A percentile compares a stretch with the other conserved stretches of the same genome.
These are phyloP conservation scores for Nasonia vitripennis DNA, from an alignment of 1,140 invertebrate genomes.

Conservation along the genomic window DNA sequence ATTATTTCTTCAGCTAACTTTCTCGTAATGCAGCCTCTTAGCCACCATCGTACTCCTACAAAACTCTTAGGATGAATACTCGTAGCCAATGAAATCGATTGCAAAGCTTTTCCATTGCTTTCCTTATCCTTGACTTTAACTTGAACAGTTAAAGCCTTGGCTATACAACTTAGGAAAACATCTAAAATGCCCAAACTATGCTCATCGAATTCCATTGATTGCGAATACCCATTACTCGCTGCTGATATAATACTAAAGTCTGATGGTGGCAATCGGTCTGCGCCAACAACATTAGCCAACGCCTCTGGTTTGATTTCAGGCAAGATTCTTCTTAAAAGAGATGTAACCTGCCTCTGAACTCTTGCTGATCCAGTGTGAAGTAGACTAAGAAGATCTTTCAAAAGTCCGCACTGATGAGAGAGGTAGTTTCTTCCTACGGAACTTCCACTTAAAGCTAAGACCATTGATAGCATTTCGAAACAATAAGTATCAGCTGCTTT, in stretches of 20 bases:
- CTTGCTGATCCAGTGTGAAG: constrained; percentile 95
- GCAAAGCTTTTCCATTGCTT: constrained; percentile 80
- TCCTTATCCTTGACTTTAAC: constrained; percentile 87
- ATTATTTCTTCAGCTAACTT: constrained; percentile 93
- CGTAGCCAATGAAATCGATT: constrained; percentile 77
- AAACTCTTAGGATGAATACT: constrained; percentile 78
- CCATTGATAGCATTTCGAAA: constrained; percentile 98
- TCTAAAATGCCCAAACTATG: constrained; percentile 84
- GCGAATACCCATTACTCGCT: constrained; percentile 72
- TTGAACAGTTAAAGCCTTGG: constrained; percentile 90
- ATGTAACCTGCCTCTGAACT: constrained; percentile 94
- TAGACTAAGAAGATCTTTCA: constrained; percentile 90
- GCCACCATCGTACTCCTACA: constrained; percentile 86
- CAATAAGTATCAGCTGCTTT: constrained; percentile 91
- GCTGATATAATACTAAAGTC: constrained; percentile 85
- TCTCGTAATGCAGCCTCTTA: constrained; percentile 86
- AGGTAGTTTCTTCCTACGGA: constrained; percentile 92
- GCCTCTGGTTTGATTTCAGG: constrained; percentile 85
- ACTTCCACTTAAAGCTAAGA: constrained; percentile 94
- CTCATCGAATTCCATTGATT: constrained; percentile 79
- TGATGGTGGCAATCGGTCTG: constrained; percentile 82
- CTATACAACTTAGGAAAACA: constrained; percentile 90
- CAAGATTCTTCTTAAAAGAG: constrained; percentile 87
- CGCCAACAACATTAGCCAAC: constrained; percentile 81
- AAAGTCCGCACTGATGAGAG: constrained; percentile 89